Conservation (phyloP, 2,113 vertebrate genomes). For the Caloenas nicobarica region DNA sequence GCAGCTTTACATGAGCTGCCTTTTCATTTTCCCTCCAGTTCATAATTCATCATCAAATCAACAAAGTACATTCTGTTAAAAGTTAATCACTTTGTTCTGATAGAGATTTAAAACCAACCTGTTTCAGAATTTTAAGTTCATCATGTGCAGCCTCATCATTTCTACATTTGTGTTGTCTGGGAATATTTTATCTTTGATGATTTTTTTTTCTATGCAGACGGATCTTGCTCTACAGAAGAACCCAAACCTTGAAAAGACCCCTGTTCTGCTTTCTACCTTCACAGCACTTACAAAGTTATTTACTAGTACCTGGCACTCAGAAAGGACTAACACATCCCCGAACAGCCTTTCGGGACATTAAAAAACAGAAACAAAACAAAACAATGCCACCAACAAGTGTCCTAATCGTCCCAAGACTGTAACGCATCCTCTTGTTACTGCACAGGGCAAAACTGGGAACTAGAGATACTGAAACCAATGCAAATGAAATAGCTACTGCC, state of each 20-base stretch:
- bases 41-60: conserved; percentile 1
- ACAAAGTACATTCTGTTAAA: not conserved
- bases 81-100: conserved; percentile 15
- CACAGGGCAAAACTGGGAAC: not conserved
- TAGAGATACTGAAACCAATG: not conserved
- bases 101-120: not conserved
- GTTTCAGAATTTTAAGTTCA: not conserved
- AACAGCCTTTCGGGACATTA: not conserved
- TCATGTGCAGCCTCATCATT: not conserved
- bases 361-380: not conserved
- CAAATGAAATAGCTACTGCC: not conserved
- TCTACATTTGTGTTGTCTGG: not conserved
- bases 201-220: not conserved
- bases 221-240: not conserved
- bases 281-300: not conserved
- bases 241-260: not conserved
- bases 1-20: conserved; percentile 1
- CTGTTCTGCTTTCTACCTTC: not conserved
- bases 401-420: not conserved
- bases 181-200: not conserved
- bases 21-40: not conserved
- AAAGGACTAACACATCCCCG: not conserved
- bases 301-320: not conserved
- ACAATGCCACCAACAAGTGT: not conserved
- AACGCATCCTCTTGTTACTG: not conserved